Percentiles rank a stretch among this genome's conserved stretches.
phyloP scores from a whole-genome alignment of 2,888 invertebrate genomes.

The Noctua pronuba region DNA sequence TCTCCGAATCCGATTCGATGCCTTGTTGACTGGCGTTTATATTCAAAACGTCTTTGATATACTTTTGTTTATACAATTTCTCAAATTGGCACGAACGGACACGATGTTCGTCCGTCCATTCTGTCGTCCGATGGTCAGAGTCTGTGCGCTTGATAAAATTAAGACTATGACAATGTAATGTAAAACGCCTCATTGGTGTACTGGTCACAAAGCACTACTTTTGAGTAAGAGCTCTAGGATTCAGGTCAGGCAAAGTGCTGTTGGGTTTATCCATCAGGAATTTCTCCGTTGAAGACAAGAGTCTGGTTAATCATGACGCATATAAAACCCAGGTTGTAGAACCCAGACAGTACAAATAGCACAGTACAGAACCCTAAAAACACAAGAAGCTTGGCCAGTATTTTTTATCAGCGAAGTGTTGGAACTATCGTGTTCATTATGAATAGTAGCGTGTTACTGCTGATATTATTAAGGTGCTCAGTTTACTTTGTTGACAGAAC shows the following conservation, averaged over 20 bases:
- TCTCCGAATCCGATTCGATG: background rate
- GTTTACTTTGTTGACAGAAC: constrained; percentile 51
- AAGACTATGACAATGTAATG: background rate
- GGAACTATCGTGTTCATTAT: constrained; percentile 51
- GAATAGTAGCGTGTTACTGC: constrained; percentile 57
- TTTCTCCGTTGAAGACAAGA: background rate
- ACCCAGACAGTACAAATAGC: background rate
- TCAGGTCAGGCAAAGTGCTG: background rate
- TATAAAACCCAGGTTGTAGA: background rate
- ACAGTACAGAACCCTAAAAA: constrained; percentile 7
- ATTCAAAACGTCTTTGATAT: background rate
- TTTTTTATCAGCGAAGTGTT: constrained; percentile 44
- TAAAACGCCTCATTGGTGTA: background rate
- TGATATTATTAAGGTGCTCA: constrained; percentile 41
- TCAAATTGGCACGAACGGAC: background rate
- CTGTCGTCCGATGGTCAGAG: background rate
- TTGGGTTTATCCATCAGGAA: background rate
- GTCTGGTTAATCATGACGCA: background rate
- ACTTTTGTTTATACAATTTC: background rate
- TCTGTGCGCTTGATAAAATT: background rate
- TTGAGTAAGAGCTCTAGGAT: background rate
- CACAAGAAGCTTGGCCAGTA: background rate
- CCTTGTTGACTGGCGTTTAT: background rate
- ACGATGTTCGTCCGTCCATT: background rate
- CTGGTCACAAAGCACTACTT: background rate